phyloP scores from a whole-genome alignment of 2,113 vertebrate species.

The Pimephales promelas region DNA sequence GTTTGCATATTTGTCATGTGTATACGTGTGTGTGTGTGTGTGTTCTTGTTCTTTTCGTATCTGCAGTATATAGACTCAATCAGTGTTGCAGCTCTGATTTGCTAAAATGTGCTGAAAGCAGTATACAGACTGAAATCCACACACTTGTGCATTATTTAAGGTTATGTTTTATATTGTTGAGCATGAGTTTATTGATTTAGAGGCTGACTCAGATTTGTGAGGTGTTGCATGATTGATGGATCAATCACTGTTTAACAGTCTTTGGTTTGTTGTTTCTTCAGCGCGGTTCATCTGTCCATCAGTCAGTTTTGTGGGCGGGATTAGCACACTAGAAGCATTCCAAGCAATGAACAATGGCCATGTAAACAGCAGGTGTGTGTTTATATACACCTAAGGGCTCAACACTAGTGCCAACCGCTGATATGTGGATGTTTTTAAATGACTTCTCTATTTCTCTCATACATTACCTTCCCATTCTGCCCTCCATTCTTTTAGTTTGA shows the following conservation, averaged over 20 bases:
- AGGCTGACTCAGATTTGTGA: not conserved
- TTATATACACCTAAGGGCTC: not conserved
- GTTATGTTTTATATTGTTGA: not conserved
- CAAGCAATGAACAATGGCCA: not conserved
- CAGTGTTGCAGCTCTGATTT: not conserved
- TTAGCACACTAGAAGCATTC: not conserved
- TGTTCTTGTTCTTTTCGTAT: not conserved
- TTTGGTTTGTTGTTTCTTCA: constrained; percentile 25
- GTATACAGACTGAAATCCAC: not conserved
- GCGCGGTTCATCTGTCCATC: not conserved
- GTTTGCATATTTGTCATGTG: not conserved
- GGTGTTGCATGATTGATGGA: not conserved
- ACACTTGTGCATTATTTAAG: not conserved
- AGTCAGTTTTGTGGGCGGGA: constrained; percentile 5
- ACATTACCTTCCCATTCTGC: not conserved
- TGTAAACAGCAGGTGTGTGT: not conserved
- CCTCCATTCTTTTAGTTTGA: not conserved
- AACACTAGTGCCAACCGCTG: not conserved
- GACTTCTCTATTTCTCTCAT: not conserved
- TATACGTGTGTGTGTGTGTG: not conserved
- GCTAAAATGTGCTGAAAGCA: not conserved
- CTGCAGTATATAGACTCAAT: not conserved
- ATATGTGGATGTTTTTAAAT: not conserved
- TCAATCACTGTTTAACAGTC: not conserved
- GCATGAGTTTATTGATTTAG: not conserved